A percentile compares a stretch with the other conserved stretches of the same genome.
These are phyloP conservation scores for Eristalinus aeneus DNA, from an alignment of 2,888 invertebrate species.

Conservation along the genomic window DNA sequence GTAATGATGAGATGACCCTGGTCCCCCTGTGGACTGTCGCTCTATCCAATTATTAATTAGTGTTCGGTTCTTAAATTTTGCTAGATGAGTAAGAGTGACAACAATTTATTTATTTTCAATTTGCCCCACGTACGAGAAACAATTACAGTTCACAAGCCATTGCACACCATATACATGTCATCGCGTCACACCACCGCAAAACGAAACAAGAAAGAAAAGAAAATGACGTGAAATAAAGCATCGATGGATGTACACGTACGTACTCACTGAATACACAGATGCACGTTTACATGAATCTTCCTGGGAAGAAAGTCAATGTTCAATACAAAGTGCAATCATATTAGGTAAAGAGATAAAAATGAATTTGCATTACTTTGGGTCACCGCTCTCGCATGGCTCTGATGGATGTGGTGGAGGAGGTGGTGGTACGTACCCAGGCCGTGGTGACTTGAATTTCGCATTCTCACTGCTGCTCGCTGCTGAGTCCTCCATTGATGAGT, in stretches of 20 bases:
- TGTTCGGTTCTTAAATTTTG: too few species aligned
- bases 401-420: conserved; percentile 63
- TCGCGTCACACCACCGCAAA: neutral
- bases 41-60: too few species aligned
- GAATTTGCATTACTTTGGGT: conserved; percentile 69
- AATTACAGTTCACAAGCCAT: too few species aligned
- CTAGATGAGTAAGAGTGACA: too few species aligned
- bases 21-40: too few species aligned
- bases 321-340: conserved; percentile 53
- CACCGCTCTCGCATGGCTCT: conserved; percentile 57
- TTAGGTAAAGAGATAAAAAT: conserved; percentile 35
- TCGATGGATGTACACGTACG: conserved; percentile 3
- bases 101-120: too few species aligned
- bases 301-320: neutral
- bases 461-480: conserved; percentile 75
- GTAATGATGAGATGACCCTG: too few species aligned
- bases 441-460: conserved; percentile 77
- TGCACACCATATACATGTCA: neutral
- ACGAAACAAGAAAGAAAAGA: conserved; percentile 3
- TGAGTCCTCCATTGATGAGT: conserved; percentile 75
- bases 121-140: too few species aligned
- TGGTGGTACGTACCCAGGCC: conserved; percentile 78
- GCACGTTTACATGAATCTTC: conserved; percentile 3
- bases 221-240: conserved; percentile 1
- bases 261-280: conserved; percentile 8